Evolutionary conservation across 2,113 vertebrate species (phyloP).

Genomic region (Grammomys dolichurus): DNA sequence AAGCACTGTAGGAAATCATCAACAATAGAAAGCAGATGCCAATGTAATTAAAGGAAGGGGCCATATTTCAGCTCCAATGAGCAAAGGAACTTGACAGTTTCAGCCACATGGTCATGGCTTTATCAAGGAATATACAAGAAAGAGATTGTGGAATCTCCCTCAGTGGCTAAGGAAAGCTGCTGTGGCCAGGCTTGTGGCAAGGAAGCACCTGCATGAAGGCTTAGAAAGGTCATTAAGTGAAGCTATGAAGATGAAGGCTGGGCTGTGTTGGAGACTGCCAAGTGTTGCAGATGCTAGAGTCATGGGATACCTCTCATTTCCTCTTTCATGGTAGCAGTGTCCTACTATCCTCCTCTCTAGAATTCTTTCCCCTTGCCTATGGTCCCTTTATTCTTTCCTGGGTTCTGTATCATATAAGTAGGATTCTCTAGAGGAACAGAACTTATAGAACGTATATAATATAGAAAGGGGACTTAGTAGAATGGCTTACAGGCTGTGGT

Average conservation of each 20-base stretch:
- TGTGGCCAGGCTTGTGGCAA: no score
- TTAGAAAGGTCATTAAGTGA: background rate
- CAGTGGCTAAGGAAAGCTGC: no score
- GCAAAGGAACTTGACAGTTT: background rate
- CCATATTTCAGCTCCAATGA: background rate
- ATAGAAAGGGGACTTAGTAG: background rate
- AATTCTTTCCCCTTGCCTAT: background rate
- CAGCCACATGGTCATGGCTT: no score
- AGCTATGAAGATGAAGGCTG: background rate
- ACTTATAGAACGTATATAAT: background rate
- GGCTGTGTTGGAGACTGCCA: background rate
- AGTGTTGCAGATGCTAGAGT: background rate
- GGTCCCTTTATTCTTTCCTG: background rate
- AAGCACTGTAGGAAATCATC: background rate
- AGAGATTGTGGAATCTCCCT: no score
- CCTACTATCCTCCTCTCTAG: background rate
- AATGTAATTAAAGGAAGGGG: background rate
- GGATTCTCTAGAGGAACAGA: background rate
- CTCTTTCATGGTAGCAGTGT: background rate
- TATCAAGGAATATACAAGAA: no score
- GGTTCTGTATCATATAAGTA: background rate
- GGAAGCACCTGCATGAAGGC: background rate
- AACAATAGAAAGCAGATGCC: background rate
- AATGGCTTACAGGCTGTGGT: no score
- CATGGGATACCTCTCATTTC: background rate